Conservation (phyloP, 2,113 vertebrate species). For the Pteronura brasiliensis region DNA sequence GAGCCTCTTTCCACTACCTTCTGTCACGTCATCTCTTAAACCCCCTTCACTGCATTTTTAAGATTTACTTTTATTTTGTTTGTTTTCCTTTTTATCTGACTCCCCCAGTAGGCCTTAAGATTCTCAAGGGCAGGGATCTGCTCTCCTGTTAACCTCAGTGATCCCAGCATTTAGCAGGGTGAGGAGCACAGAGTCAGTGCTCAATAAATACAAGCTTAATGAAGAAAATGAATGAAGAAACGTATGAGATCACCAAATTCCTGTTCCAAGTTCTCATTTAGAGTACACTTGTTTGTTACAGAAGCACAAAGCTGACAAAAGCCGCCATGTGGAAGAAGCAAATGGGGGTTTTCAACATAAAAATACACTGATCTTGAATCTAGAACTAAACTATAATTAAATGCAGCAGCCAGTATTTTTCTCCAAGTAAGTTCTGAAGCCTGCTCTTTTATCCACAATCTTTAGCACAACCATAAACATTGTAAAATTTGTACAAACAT, state of each 20-base stretch:
- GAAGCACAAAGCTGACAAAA: not conserved
- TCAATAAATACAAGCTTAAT: not conserved
- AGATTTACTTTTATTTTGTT: not conserved
- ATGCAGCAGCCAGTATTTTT: not conserved
- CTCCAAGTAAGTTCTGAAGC: not conserved
- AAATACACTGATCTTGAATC: not conserved
- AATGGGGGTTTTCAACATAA: not conserved
- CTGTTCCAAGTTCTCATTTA: not conserved
- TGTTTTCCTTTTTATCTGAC: not conserved
- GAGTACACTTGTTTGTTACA: not conserved
- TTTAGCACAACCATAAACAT: not conserved
- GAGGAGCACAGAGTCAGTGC: not conserved
- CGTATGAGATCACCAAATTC: not conserved
- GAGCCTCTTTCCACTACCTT: not conserved
- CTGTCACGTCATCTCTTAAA: not conserved
- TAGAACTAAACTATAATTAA: slow-evolving; percentile 18
- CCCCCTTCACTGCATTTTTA: not conserved
- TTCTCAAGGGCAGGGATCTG: not conserved
- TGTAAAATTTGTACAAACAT: not conserved
- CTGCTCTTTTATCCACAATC: not conserved
- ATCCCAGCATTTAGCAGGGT: not conserved
- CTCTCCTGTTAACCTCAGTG: not conserved
- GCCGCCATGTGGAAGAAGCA: not conserved
- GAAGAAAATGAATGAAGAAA: not conserved
- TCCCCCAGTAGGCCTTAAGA: not conserved